phyloP scores from a whole-genome alignment of 2,888 invertebrate genomes.

The Scelioninae gen. 1 region DNA sequence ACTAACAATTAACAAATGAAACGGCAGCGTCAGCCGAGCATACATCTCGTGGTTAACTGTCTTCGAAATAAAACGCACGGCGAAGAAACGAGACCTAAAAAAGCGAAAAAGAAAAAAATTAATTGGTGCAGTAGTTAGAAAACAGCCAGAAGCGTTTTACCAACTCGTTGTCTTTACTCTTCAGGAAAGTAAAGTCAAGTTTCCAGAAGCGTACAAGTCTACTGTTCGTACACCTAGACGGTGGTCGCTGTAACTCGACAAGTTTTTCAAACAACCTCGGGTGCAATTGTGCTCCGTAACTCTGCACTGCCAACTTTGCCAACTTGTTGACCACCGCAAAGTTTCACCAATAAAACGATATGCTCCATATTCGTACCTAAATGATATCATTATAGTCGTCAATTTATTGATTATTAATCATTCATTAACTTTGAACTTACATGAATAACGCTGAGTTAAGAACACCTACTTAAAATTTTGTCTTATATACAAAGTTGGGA shows the following conservation, averaged over 20 bases:
- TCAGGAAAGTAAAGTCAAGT: conserved; percentile 62
- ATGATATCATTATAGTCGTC: conserved; percentile 33
- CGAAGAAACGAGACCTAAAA: conserved; percentile 21
- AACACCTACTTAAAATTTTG: no score
- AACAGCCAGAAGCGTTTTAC: conserved; percentile 64
- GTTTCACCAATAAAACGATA: conserved; percentile 51
- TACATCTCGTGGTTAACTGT: conserved; percentile 43
- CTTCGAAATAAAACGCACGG: conserved; percentile 41
- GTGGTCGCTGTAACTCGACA: conserved; percentile 69
- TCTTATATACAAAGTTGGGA: no score
- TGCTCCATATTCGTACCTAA: conserved; percentile 22
- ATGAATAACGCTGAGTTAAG: no score
- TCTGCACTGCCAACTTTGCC: conserved; percentile 62
- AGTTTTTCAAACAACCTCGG: conserved; percentile 74
- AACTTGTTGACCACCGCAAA: conserved; percentile 72
- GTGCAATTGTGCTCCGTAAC: conserved; percentile 59
- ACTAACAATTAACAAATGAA: conserved; percentile 32
- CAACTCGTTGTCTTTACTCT: conserved; percentile 68
- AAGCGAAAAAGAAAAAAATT: conserved; percentile 47
- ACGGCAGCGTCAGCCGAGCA: conserved; percentile 11
- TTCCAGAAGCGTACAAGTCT: conserved; percentile 54
- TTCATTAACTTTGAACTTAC: no score
- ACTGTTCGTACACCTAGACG: conserved; percentile 55
- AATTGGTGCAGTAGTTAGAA: conserved; percentile 67
- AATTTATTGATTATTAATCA: conserved; percentile 11